Base-by-base conservation (phyloP, 2,113 vertebrate genomes). In the Miniopterus natalensis region DNA sequence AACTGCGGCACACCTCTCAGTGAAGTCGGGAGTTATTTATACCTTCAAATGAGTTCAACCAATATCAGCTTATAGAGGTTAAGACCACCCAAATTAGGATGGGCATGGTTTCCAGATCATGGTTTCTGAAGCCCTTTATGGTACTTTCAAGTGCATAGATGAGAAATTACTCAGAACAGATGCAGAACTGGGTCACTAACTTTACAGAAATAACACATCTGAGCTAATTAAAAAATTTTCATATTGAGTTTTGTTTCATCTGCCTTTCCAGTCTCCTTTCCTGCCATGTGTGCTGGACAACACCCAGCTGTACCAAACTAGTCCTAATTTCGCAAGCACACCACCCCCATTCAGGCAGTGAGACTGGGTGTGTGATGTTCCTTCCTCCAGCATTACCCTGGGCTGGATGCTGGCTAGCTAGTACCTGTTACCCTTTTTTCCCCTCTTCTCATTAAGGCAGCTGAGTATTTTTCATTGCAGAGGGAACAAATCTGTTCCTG, bases 121-220 rank as follows among this genome's bases (percentile, higher is more conserved):
- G 70, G 81, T 59, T 84, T 83, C 55, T 40, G 40, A 89, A 29
- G 12, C 36, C 55, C 51, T 77, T 81, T 66, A 29, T 23, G 53
- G 85, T 79, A 81, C 73, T 84, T 95, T 61, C 5, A 88, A 96
- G 73, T 53, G 18, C 21, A 59, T 20, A 31, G 36, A 65, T 92
- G 53, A 79, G 36, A 73, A 89, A 90, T 71, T 42, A 78, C 36
- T 89, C 15, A 18, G 73, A 95, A 85, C 27, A 45, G 29, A 23
- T 57, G 12, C 55, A 73, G 65, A 59, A 63, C 4, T 90, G 20
- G 5, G 27, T 55, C 65, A 75, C 87, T 20, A n/a, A 53, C 61
- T 70, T 96, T 49, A 51, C 51, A 89, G 53, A 95, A 95, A 31
- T 66, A 87, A 61, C 23, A 65, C 29, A 68, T 75, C 68, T 21